Evolutionary conservation across 2,888 invertebrate species (phyloP), one percentile per base, ranked within the genome.

Genomic region (Selenia dentaria): DNA sequence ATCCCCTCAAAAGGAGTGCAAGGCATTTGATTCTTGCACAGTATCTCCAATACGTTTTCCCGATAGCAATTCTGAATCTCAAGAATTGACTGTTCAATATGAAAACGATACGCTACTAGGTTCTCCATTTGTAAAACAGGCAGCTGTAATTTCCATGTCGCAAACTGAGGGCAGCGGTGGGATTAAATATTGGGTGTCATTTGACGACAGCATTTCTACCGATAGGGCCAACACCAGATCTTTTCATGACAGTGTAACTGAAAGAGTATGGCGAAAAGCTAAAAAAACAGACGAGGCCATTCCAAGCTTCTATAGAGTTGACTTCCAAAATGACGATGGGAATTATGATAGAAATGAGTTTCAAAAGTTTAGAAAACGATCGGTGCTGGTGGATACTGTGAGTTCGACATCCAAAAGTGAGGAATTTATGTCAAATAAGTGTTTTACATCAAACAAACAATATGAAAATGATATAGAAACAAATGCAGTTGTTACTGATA

Each of bases 101-200:
- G 76, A 82, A 41, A 77, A 66, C 1, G 77, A 79, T 2, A 65
- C 68, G 0, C 51, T 80, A 22, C 31, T 77, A 1, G 74, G 73
- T 0, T 89, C 88, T 0, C 87, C 90, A 0, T 84, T 89, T 31
- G 53, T 76, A 0, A 87, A 74, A 51, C 71, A 66, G 36, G 64
- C 77, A 0, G 65, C 82, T 0, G 74, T 90, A 0, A 70, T 88
- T 16, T 68, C 89, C 0, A 91, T 91, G 85, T 85, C 86, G 0
- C 89, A 83, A 26, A 86, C 74, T 0, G 77, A 72, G 31, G 77
- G 85, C 25, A 72, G 65, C 0, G 88, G 90, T 0, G 91, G 91
- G 0, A 64, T 89, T 0, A 91, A 89, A 53, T 91, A 86, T 29
- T 91, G 91, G 91, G 22, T 91, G 0, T 90, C 89, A 0, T 91